Conservation (phyloP, 2,888 invertebrate genomes). For the Empis livida region DNA sequence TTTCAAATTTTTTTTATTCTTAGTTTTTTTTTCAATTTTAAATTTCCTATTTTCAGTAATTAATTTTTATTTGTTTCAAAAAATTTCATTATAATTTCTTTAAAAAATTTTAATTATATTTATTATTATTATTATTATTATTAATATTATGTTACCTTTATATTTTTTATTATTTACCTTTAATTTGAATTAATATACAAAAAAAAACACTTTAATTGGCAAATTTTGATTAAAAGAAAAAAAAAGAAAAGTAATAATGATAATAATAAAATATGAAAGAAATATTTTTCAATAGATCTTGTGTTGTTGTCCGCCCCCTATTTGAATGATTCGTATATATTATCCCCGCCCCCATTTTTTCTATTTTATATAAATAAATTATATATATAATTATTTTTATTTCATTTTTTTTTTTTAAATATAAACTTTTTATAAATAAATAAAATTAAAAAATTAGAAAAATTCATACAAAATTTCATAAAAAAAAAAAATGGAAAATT, state of each 20-base stretch:
- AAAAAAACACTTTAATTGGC: conserved; percentile 1
- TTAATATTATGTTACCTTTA: neutral
- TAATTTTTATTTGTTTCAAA: neutral
- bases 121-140: neutral
- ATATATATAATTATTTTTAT: no score
- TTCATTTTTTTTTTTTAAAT: no score
- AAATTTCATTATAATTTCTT: neutral
- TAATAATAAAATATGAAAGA: conserved; percentile 6
- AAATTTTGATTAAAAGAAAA: conserved; percentile 1
- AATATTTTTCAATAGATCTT: conserved; percentile 17
- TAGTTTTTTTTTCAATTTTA: no score
- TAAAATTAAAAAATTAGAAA: no score
- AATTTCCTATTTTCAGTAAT: no score
- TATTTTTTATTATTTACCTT: conserved; percentile 5
- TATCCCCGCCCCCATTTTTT: no score
- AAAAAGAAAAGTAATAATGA: conserved; percentile 5
- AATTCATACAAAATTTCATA: no score
- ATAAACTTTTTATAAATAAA: no score
- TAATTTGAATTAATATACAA: conserved; percentile 4
- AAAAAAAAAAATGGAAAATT: no score
- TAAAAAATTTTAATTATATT: conserved; percentile 5
- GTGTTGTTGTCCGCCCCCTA: conserved; percentile 22
- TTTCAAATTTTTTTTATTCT: no score
- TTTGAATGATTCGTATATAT: conserved; percentile 17
- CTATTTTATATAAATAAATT: no score